These are phyloP conservation scores for Lepidurus arcticus DNA, from an alignment of 1,140 invertebrate genomes.

Conservation along the genomic window DNA sequence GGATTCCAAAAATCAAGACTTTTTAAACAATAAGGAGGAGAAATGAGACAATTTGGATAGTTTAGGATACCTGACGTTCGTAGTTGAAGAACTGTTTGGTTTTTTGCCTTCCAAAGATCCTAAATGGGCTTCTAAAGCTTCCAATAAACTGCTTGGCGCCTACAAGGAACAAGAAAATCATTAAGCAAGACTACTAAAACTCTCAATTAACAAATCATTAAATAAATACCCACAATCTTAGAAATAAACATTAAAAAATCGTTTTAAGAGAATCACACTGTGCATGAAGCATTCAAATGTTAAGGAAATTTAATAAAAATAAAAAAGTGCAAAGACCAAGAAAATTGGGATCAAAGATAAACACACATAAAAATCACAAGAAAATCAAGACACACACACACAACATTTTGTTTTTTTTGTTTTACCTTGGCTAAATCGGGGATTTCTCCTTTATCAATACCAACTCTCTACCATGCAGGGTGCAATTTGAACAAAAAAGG, in stretches of 20 bases:
- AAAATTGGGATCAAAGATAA: constrained; percentile 25
- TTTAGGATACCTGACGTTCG: constrained; percentile 34
- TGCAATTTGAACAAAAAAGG: constrained; percentile 10
- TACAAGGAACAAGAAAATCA: constrained; percentile 42
- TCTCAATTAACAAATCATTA: not conserved
- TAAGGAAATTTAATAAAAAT: too few relatives aligned
- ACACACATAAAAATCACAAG: not conserved
- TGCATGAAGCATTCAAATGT: too few relatives aligned
- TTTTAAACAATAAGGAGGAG: constrained; percentile 43
- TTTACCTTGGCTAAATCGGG: constrained; percentile 90
- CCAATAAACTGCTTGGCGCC: constrained; percentile 95
- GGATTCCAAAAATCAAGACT: too few relatives aligned
- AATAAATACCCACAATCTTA: not conserved
- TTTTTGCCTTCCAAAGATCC: constrained; percentile 88
- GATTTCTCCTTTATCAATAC: constrained; percentile 98
- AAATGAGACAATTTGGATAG: constrained; percentile 43
- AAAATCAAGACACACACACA: not conserved
- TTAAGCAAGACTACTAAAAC: not conserved
- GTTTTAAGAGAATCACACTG: too few relatives aligned
- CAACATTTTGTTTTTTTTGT: not conserved
- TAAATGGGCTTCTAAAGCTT: constrained; percentile 95
- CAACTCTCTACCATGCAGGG: constrained; percentile 72
- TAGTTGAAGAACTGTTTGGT: constrained; percentile 39
- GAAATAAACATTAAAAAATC: not conserved
- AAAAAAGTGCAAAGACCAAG: not conserved